Base-by-base conservation (phyloP, 2,888 invertebrate species). In the Agonopterix arenella region DNA sequence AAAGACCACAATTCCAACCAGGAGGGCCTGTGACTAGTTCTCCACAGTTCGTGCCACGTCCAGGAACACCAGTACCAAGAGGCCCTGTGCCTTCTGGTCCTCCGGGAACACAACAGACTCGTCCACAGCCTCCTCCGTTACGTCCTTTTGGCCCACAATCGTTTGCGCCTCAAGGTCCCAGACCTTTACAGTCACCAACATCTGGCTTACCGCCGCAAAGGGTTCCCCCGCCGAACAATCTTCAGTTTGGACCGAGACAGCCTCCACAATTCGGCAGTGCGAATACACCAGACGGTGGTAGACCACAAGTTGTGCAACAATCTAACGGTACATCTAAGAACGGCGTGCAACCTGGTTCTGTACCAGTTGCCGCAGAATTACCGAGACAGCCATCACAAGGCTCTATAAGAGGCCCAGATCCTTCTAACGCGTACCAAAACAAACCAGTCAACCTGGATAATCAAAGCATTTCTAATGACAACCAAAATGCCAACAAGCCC, bases 221-320 rank as follows among this genome's bases (percentile, higher is more conserved):
- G 61, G 81, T 83, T 59, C 81, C 82, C 56, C 84, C 84, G 47
- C 90, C 90, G 41, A 86, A 78, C 56, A 86, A 80, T 59, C 68
- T 89, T 41, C 88, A 88, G 63, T 88, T 88, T 56, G 90, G 88
- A 48, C 90, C 90, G 8, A 77, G 90, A 59, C 89, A 88, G 56
- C 83, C 82, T 10, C 74, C 73, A 5, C 76, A 76, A 51, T 65
- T 76, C 51, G 67, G 71, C 2, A 66, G 68, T 49, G 73, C 68
- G 10, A 70, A 72, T 1, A 88, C 86, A 52, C 88, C 89, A 5
- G 88, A 89, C 58, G 74, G 75, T 44, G 49, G 58, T 4, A 77
- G 75, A 51, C 72, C 74, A 11, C 79, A 70, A 50, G 52, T 66
- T 54, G 55, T 65, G 11, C 68, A 72, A 51, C 76, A 77, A 55